Evolutionary conservation across 2,888 invertebrate genomes (phyloP), one percentile per base, ranked within the genome.

Genomic region (Pimpla rufipes): DNA sequence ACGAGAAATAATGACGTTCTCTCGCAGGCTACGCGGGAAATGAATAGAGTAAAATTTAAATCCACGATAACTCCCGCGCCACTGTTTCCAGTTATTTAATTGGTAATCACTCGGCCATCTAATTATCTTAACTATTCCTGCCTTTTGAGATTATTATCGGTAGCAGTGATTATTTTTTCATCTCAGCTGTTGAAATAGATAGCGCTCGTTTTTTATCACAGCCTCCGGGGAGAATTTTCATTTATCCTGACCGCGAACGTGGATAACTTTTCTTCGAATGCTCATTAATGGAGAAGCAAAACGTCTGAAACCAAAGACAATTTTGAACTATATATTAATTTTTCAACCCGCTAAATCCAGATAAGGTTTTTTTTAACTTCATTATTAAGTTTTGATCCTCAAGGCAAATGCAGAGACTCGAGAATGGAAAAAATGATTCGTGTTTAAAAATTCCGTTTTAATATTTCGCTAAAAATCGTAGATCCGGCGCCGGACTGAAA

Each of bases 1-100:
- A 42, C 16, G 62, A 70, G 55, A 80, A 68, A 81, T 76, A 75
- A 68, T 75, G 75, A 75, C 52, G 68, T 55, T 37, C 67, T 45
- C 67, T 62, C 23, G 29, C n/a, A 52, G 67, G 66, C 50, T 21
- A 50, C 3, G 35, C 47, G 55, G 40, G 23, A 62, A 74, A 74
- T 23, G 50, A 68, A 67, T 67, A 57, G 40, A 59, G 59, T 47
- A 16, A 73, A 35, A 73, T 67, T 67, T 66, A 52, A 16, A 13
- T 11, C 52, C 42, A 35, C 37, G 52, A 79, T 73, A 71, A 73
- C 57, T 66, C 79, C 23, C 8, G 52, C 11, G 3, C 23, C 18
- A 3, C 55, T 8, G 11, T 57, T 57, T 57, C 6, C 13, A 57
- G 0, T 57, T 57, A 29, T 57, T 29, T 8, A 52, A 52, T 52